Base-by-base conservation (phyloP, 1,140 invertebrate genomes). In the Cydia pomonella region DNA sequence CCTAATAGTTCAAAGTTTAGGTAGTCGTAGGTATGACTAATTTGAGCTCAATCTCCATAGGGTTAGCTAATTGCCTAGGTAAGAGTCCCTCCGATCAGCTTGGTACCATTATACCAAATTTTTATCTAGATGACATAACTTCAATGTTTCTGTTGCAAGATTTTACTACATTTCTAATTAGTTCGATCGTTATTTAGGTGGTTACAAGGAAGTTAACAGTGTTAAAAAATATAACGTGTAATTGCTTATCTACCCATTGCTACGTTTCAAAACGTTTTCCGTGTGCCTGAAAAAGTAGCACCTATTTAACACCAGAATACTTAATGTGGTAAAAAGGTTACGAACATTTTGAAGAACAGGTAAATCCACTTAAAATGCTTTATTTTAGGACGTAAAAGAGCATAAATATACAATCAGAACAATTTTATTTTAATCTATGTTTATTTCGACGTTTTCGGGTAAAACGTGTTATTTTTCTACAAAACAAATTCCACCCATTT, bases 301-400 rank as follows among this genome's bases (percentile, higher is more conserved):
- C 63, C 63, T 66, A 29, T 29, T 33, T 66, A 33, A 27, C 13
- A 38, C 13, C 27, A 18, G 64, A 33, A 69, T 69, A 69, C 29
- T 85, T 85, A 76, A 88, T 86, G 75, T 72, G 77, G 77, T 82
- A 83, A 84, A 85, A 84, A 76, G 82, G 76, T 83, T 77, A 74
- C 77, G 75, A 73, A 80, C 79, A 77, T 79, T 59, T 82, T 66
- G 79, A 75, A 75, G 76, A 83, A 88, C 84, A 86, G 79, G 79
- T 76, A 76, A 87, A 87, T 85, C 80, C 87, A 84, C 84, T 88
- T 79, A 82, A 69, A 77, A 44, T 63, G 75, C 75, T 81, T 79
- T 75, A 81, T 81, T 78, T 78, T 75, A 79, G 75, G 53, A 21
- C 63, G 44, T 72, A 75, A 62, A 75, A 44, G 16, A 7, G 6